phyloP scores from a whole-genome alignment of 2,888 invertebrate species.

The Anaspis maculata region DNA sequence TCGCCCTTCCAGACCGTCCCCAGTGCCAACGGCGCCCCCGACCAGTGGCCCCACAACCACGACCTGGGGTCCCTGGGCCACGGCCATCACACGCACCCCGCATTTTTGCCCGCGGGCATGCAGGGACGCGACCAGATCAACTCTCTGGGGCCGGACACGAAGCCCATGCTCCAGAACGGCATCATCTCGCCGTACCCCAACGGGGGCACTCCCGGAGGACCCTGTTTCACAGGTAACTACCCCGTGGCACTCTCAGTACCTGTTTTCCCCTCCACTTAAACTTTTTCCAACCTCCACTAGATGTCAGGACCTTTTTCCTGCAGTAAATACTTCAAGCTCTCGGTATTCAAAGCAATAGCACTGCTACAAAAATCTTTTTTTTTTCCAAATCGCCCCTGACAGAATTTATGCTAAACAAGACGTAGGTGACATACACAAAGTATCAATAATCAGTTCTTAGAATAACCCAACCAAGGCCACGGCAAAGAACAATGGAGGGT shows the following conservation, averaged over 20 bases:
- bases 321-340: neutral
- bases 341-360: no score
- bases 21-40: slow-evolving; percentile 34
- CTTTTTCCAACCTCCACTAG: neutral
- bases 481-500: slow-evolving; percentile 3
- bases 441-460: no score
- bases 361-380: neutral
- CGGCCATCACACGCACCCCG: slow-evolving; percentile 48
- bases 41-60: slow-evolving; percentile 38
- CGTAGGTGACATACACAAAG: no score
- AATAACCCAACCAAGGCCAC: neutral
- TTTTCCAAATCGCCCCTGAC: no score
- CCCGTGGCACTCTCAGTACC: no score
- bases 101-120: slow-evolving; percentile 43
- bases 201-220: slow-evolving; percentile 50
- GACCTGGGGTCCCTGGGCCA: slow-evolving; percentile 33
- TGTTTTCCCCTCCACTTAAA: no score
- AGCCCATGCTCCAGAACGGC: slow-evolving; percentile 51
- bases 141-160: slow-evolving; percentile 37
- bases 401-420: no score
- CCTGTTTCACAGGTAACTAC: slow-evolving; percentile 54
- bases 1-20: slow-evolving; percentile 66
- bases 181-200: slow-evolving; percentile 48
- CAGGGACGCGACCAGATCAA: slow-evolving; percentile 32
- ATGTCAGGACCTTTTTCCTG: no score